Base-by-base conservation (phyloP, 1,140 invertebrate genomes). In the Catajapyx aquilonaris region DNA sequence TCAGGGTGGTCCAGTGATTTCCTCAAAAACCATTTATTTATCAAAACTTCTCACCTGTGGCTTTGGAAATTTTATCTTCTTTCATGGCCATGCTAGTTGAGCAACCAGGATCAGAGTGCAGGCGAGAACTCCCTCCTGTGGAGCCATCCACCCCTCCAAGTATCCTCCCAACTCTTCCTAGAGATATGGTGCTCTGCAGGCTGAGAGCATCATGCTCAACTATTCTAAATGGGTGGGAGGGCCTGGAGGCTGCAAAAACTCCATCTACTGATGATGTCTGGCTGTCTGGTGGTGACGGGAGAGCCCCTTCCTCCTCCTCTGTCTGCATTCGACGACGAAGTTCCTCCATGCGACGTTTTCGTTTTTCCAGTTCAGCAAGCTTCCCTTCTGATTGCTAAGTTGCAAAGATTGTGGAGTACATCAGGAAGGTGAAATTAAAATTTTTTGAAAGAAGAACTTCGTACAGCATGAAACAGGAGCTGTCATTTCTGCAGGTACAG, bases 201-300 rank as follows among this genome's bases (percentile, higher is more conserved):
- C 79, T 84, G 48, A 83, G 64, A 35, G 80, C 73, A 55, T 87
- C 81, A 47, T 81, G 78, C 44, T 86, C 79, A 46, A 85, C 81
- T 31, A 86, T 76, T 50, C 71, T 66, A 47, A 81, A 81, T 18
- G 76, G 77, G 62, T 79, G 76, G 10, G 71, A 68, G 3, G 68
- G 66, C 55, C 68, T 68, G 22, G 58, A 56, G 32, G 45, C 46
- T 10, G 65, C 57, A 46, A 60, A 71, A 2, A 71, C 57, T 11
- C 67, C 68, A 44, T 72, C 70, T 35, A 68, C 61, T 15, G 76
- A 74, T 13, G 74, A 77, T 16, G 77, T 71, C 52, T 80, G 75
- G 56, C 77, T 81, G 50, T 81, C 78, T 7, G 78, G 73, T 33
- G 76, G 74, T 19, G 74, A 74, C 46, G 64, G 66, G 46, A 73